Base-by-base conservation (phyloP, 2,888 invertebrate genomes). In the Urechis unicinctus region DNA sequence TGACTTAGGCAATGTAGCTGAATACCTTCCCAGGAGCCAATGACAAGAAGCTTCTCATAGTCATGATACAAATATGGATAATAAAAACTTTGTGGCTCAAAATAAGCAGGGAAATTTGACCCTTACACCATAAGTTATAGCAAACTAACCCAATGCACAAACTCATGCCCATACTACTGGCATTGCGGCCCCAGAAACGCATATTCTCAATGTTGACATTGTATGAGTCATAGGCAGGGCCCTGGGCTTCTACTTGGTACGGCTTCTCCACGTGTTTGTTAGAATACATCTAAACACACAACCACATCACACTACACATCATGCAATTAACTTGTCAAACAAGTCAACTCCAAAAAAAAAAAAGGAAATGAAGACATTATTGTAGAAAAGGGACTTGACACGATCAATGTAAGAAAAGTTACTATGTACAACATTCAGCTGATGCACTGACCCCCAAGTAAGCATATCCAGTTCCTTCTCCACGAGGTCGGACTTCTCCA, bases 391-490 rank as follows among this genome's bases (percentile, higher is more conserved):
- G n/a, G n/a, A n/a, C n/a, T 36, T 36, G 17, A 17, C 36, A 36
- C 17, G 17, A 9, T 36, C 36, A 36, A 17, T 36, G 36, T 36
- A 13, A 36, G 9, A 9, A 36, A 36, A 13, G 36, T 36, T 36
- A 36, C 9, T 36, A 36, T 13, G 9, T 36, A 17, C n/a, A n/a
- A n/a, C n/a, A n/a, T n/a, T 30, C 22, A 53, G 17, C 21, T 3
- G n/a, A 41, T 36, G 24, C 22, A 54, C 58, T 30, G 53, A 61
- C 61, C 9, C 51, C 57, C 13, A 61, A 55, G 47, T 49, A 54
- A 25, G 61, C 64, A 52, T 63, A 63, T 29, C 64, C 64, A 3
- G 64, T 64, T 17, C 64, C 64, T n/a, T 53, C 13, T 1, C 57
- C 60, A 25, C 41, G 44, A 0, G 63, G 57, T 31, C 44, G 56